These are phyloP conservation scores for Sinohyriopsis cumingii DNA, from an alignment of 2,888 invertebrate species.

Conservation along the genomic window DNA sequence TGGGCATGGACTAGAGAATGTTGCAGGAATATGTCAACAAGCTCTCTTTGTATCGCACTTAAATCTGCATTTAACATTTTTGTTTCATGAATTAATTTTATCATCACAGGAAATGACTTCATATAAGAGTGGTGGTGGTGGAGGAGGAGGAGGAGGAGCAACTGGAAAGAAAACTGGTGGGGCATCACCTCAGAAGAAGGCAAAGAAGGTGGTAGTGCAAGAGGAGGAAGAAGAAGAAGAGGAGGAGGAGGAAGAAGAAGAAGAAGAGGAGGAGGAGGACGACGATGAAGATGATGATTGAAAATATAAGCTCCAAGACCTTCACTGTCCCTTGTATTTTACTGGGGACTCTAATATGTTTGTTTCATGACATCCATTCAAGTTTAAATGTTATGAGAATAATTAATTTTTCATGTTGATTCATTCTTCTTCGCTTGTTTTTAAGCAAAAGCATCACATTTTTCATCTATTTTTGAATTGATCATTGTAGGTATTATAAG, in stretches of 20 bases:
- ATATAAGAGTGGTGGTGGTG: slow-evolving; percentile 40
- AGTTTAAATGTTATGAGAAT: no score
- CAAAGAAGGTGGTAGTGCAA: slow-evolving; percentile 22
- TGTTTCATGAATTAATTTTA: neutral
- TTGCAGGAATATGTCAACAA: no score
- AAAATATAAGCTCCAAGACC: no score
- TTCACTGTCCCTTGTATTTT: no score
- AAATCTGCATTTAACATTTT: neutral
- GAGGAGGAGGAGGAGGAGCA: slow-evolving; percentile 11
- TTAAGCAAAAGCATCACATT: no score
- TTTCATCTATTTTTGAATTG: no score
- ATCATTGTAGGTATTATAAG: no score
- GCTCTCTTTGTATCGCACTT: neutral
- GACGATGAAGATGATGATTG: slow-evolving; percentile 46
- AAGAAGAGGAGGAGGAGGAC: slow-evolving; percentile 52
- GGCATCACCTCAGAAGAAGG: slow-evolving; percentile 42
- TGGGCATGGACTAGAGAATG: no score
- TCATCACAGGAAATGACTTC: slow-evolving; percentile 50
- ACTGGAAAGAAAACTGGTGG: slow-evolving; percentile 11
- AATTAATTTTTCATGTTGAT: no score
- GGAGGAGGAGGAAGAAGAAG: slow-evolving; percentile 52
- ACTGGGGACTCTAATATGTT: no score
- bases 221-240: slow-evolving; percentile 35
- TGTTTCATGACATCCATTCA: no score
- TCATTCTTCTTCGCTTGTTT: no score